Evolutionary conservation across 92 coral and sea anemone species (phyloP), one percentile per base, ranked within the genome.

Genomic region (Umimayanthus kanabou): DNA sequence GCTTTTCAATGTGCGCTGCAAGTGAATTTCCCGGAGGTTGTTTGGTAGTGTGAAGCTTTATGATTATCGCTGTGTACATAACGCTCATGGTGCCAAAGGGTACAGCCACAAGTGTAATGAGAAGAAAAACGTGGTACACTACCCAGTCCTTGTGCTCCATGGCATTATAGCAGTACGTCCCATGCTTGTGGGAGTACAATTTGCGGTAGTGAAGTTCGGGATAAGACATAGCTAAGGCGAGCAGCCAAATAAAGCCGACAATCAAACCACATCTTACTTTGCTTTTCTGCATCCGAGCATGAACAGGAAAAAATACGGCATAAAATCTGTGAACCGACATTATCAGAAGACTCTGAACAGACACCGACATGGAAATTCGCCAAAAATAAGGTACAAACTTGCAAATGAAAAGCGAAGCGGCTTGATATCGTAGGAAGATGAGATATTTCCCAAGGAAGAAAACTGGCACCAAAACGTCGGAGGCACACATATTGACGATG

Each of bases 401-500:
- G 86, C 77, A 82, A 45, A 82, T 42, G 43, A 82, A 66, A 42
- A 82, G 39, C 58, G 86, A 82, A 25, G 76, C 86, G 25, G 39
- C 43, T 39, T 40, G 33, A 53, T 66, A 82, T 4, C 77, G 76
- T 2, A 66, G 5, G 50, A 82, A 82, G 61, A 82, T 82, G 39
- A 82, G 77, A 69, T 82, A 69, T 69, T 72, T 67, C 25, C 61
- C 76, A 33, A 82, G 57, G 64, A 82, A 67, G 49, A 82, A 82
- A 6, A 82, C 18, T 15, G 86, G 86, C 37, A 82, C 76, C 23
- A 82, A 28, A 9, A n/a, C 16, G 61, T 82, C 86, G 0, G 86
- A 82, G 76, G 75, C 76, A 43, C 86, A 82, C 86, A 82, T 82
- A 45, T 82, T 82, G 50, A 82, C 86, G 0, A 82, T 82, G 43